These are phyloP conservation scores for Benthosema pterotum DNA, from an alignment of 2,797 vertebrate genomes.

Conservation along the genomic window DNA sequence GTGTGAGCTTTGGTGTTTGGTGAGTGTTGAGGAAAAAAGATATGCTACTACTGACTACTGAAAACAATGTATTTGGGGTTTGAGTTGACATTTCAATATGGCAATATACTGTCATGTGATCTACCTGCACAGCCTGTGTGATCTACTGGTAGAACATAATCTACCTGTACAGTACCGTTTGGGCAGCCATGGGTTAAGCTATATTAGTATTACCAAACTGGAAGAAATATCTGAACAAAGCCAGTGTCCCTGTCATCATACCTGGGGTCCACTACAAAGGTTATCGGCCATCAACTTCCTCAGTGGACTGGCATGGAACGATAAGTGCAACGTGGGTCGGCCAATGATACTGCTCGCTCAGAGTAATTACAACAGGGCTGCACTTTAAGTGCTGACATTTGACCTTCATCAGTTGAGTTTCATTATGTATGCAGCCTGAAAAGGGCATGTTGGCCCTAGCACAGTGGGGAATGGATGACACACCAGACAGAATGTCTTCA, in stretches of 20 bases:
- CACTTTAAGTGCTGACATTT: conserved; percentile 37
- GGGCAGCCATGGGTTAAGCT: no score
- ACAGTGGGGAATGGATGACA: conserved; percentile 4
- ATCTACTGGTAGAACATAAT: no score
- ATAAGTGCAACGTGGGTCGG: conserved; percentile 34
- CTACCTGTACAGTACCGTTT: no score
- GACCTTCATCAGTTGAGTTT: conserved; percentile 41
- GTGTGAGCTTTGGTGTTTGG: no score
- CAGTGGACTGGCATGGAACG: conserved; percentile 27
- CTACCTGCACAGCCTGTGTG: no score
- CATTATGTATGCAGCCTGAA: conserved; percentile 26
- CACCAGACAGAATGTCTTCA: conserved; percentile 7
- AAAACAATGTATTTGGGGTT: no score
- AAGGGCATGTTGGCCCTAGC: conserved; percentile 1
- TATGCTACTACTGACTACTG: no score
- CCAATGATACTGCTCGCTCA: background rate
- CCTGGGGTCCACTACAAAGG: conserved; percentile 45
- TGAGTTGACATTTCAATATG: no score
- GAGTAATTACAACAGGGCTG: conserved; percentile 10
- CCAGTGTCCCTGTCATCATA: conserved; percentile 28
- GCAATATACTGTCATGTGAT: no score
- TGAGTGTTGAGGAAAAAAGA: no score
- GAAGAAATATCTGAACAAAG: conserved; percentile 24
- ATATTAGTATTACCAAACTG: background rate
- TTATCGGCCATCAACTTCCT: conserved; percentile 52